Conservation (phyloP, 2,113 vertebrate species). For the Gallinago undulata region DNA sequence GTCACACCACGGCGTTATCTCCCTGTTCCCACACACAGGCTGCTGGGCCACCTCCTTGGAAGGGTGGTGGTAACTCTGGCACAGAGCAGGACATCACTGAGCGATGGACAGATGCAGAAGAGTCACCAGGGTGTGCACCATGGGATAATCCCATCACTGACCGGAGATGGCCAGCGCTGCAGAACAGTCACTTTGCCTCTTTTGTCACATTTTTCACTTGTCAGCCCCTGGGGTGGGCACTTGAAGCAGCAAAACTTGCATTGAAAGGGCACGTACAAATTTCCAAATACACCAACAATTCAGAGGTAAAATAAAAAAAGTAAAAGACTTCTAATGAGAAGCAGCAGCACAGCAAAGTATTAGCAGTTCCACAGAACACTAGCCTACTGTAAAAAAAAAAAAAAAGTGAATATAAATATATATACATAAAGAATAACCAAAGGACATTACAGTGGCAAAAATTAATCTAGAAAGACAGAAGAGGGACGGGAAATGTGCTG, state of each 20-base stretch:
- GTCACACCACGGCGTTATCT: too few relatives aligned
- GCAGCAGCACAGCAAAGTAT: not conserved
- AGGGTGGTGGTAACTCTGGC: not conserved
- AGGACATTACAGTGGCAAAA: not conserved
- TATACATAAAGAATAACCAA: not conserved
- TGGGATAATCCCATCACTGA: rapidly evolving
- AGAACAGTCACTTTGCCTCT: not conserved
- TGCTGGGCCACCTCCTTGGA: too few relatives aligned
- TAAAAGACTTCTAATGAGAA: not conserved
- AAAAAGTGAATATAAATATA: not conserved
- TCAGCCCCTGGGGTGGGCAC: not conserved
- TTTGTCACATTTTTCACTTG: not conserved
- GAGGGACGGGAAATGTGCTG: not conserved
- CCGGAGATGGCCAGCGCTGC: rapidly evolving
- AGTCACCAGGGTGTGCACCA: not conserved
- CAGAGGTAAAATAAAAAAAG: not conserved
- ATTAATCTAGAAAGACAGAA: not conserved
- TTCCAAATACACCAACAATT: not conserved
- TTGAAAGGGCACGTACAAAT: not conserved
- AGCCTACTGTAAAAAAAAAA: not conserved
- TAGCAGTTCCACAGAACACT: not conserved
- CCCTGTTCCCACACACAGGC: not conserved
- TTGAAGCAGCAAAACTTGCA: not conserved
- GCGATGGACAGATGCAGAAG: rapidly evolving
- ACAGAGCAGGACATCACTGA: rapidly evolving